Evolutionary conservation across 2,888 invertebrate genomes (phyloP).

Genomic region (Polydrusus pterygomalis): DNA sequence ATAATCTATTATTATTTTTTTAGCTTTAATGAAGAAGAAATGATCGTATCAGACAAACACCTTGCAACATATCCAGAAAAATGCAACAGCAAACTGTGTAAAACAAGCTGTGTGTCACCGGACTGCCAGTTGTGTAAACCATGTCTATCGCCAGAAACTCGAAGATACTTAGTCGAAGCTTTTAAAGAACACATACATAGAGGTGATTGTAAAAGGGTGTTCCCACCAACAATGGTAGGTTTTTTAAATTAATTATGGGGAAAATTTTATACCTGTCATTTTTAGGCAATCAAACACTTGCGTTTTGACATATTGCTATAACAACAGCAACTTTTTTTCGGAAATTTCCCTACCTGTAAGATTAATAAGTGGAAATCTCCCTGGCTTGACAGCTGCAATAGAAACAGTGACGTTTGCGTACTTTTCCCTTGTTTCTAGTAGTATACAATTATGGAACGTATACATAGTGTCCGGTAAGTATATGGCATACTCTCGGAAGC

Average conservation of each 20-base stretch:
- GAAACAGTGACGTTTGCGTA: no score
- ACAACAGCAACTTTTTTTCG: no score
- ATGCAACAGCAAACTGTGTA: slow-evolving; percentile 76
- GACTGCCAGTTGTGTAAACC: slow-evolving; percentile 87
- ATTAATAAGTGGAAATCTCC: no score
- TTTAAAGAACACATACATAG: slow-evolving; percentile 88
- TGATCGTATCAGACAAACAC: slow-evolving; percentile 83
- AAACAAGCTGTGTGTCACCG: slow-evolving; percentile 78
- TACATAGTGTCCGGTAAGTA: no score
- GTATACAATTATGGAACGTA: no score
- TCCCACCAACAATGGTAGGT: slow-evolving; percentile 82
- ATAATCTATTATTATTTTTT: not conserved
- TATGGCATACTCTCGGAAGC: no score
- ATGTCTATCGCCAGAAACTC: slow-evolving; percentile 80
- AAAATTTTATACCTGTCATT: no score
- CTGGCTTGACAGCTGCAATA: no score
- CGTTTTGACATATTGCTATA: no score
- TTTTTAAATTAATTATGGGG: slow-evolving; percentile 1
- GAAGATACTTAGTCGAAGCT: slow-evolving; percentile 78
- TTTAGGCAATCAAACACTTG: no score
- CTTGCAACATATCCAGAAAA: slow-evolving; percentile 83
- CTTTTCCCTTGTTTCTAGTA: no score
- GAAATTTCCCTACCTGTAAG: no score
- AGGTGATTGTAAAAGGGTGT: slow-evolving; percentile 86
- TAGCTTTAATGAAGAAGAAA: slow-evolving; percentile 63